These are phyloP conservation scores for Acanthornis magna DNA, from an alignment of 2,797 vertebrate genomes.

Conservation along the genomic window DNA sequence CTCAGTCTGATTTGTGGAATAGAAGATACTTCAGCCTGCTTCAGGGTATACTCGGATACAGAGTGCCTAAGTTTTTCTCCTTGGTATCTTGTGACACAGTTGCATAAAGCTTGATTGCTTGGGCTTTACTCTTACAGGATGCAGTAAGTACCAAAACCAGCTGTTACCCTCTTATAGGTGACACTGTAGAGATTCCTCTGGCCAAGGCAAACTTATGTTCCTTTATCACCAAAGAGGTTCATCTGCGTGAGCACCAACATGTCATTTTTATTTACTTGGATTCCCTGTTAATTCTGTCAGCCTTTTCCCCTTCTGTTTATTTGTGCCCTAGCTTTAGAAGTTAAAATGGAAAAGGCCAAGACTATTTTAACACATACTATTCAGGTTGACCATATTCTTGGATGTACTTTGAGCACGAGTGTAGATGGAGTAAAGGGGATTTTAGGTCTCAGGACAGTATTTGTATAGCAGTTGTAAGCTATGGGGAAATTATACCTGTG, in stretches of 20 bases:
- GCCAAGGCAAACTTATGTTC: background rate
- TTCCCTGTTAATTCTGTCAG: background rate
- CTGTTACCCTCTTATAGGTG: background rate
- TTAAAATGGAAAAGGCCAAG: background rate
- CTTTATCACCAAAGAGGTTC: background rate
- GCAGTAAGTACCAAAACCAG: background rate
- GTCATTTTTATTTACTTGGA: background rate
- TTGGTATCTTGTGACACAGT: background rate
- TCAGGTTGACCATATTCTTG: background rate
- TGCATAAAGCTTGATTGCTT: background rate
- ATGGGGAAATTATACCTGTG: background rate
- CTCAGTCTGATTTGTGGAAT: background rate
- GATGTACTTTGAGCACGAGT: background rate
- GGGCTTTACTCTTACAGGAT: background rate
- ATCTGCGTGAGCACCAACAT: background rate
- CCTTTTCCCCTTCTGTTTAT: background rate
- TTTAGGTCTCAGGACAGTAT: background rate
- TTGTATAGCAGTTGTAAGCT: background rate
- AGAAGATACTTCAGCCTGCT: background rate
- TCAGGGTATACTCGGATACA: background rate
- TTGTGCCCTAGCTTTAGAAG: background rate
- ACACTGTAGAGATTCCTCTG: background rate
- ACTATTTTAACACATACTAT: background rate
- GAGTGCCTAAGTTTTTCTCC: background rate
- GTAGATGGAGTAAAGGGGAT: background rate